Evolutionary conservation across 2,888 invertebrate species (phyloP), one percentile per base, ranked within the genome.

Genomic region (Brachynemurus nebulosus): DNA sequence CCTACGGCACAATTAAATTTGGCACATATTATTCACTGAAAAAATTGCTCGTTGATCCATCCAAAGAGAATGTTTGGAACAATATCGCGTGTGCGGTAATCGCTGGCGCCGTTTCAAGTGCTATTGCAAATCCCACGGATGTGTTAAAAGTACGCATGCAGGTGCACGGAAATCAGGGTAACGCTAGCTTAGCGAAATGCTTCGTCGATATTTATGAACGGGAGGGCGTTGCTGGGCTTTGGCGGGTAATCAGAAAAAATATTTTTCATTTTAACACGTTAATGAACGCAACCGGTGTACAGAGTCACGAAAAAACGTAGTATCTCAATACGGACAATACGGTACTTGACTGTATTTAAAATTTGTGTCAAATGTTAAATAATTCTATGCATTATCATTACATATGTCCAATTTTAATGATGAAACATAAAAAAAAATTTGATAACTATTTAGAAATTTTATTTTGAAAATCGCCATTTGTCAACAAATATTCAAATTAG

Each of bases 71-170:
- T 48, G 64, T 82, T n/a, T 67, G 74, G 54, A 70, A 76, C 8
- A 80, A 86, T 68, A 77, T 91, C 16, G 66, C 78, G 49, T 92
- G 91, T 67, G 92, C 89, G 19, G 80, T 84, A 40, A 66, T 80
- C 56, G 84, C 86, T 17, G 90, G 93, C 9, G 86, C 89, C n/a
- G 72, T 91, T 25, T 89, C 91, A 41, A 89, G 89, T 58, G 86
- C 91, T n/a, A 85, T 93, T 55, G 93, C 93, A 42, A 95, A 92
- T 69, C 93, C 93, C 11, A 95, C 93, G 0, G 95, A 95, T 68
- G 92, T 95, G 37, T 73, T 95, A 23, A 95, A 95, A 74, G 93
- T 93, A 50, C 78, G 93, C 48, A 89, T 95, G 89, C 93, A 93
- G 74, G 81, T 86, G 11, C 61, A 59, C 48, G 78, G 78, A n/a